Evolutionary conservation across 2,113 vertebrate species (phyloP), one percentile per base, ranked within the genome.

Genomic region (Climacteris rufus): DNA sequence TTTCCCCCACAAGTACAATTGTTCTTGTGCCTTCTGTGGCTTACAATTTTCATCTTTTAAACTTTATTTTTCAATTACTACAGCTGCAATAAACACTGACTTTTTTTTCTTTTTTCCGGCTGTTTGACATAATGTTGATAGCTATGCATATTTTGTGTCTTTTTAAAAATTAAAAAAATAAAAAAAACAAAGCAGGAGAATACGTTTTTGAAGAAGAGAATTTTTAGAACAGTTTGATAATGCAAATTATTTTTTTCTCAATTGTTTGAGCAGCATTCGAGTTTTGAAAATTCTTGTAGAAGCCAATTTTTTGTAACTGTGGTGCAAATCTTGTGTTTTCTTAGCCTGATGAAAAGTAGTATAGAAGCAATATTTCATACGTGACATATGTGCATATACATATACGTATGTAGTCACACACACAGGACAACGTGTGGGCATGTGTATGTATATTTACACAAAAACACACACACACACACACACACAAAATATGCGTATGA

Each of bases 141-240:
- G 98, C 98, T 99, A 98, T 98, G 98, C 98, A 98, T 98, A 98
- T 97, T 98, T 98, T 98, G 97, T 98, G 98, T 97, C 97, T 98
- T 99, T 99, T 98, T 98, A 98, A 98, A 95, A 97, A 95, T 96
- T 64, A 27, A 85, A 95, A 96, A 93, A 76, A 82, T 70, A 44
- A 98, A 87, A 84, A 94, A 93, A 98, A 97, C 96, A 98, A 98
- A 98, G 98, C 97, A 96, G 98, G 97, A 98, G 97, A 98, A 97
- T 98, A 98, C 83, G 96, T 98, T 98, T 98, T 98, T 98, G 97
- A 98, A 98, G 98, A 98, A 98, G 97, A 98, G 97, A 98, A 98
- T 98, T 98, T 98, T 98, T 98, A 98, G 98, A 98, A 98, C 97
- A 97, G 98, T 99, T 99, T 99, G 98, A 98, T 98, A 98, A 97